phyloP scores from a whole-genome alignment of 2,888 invertebrate genomes.

The Globia sparganii region DNA sequence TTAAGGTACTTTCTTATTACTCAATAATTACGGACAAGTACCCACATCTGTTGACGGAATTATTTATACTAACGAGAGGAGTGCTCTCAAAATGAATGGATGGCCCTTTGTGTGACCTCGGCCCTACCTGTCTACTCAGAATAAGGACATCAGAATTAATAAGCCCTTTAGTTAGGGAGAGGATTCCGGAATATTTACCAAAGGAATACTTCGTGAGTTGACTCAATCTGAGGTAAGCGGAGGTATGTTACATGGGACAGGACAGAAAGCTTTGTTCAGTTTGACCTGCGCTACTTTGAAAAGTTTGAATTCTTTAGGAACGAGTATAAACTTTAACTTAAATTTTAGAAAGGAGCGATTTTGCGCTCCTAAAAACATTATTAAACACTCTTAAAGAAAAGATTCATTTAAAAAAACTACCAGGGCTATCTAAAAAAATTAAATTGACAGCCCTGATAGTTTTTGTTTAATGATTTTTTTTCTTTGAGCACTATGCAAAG shows the following conservation, averaged over 20 bases:
- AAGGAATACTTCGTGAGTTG: slow-evolving; percentile 76
- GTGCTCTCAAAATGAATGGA: slow-evolving; percentile 78
- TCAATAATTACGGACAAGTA: slow-evolving; percentile 52
- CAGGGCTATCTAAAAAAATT: too few species aligned
- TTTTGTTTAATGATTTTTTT: too few species aligned
- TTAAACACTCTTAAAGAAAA: too few species aligned
- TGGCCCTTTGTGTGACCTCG: slow-evolving; percentile 78
- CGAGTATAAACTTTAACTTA: background rate
- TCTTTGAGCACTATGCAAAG: too few species aligned
- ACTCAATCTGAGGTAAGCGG: slow-evolving; percentile 70
- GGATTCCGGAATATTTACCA: slow-evolving; percentile 80
- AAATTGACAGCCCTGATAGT: too few species aligned
- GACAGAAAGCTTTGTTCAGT: slow-evolving; percentile 43
- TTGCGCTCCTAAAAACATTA: background rate
- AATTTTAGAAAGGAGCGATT: background rate
- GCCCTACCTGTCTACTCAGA: slow-evolving; percentile 78
- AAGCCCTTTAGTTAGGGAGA: slow-evolving; percentile 77
- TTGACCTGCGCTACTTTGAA: slow-evolving; percentile 33
- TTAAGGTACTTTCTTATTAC: slow-evolving; percentile 47
- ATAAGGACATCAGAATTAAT: slow-evolving; percentile 82
- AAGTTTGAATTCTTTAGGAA: slow-evolving; percentile 36
- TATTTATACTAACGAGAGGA: slow-evolving; percentile 78
- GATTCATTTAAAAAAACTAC: too few species aligned
- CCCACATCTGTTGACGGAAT: slow-evolving; percentile 72
- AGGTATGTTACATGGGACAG: slow-evolving; percentile 59